Evolutionary conservation across 2,113 vertebrate genomes (phyloP).

Genomic region (Mirounga angustirostris): DNA sequence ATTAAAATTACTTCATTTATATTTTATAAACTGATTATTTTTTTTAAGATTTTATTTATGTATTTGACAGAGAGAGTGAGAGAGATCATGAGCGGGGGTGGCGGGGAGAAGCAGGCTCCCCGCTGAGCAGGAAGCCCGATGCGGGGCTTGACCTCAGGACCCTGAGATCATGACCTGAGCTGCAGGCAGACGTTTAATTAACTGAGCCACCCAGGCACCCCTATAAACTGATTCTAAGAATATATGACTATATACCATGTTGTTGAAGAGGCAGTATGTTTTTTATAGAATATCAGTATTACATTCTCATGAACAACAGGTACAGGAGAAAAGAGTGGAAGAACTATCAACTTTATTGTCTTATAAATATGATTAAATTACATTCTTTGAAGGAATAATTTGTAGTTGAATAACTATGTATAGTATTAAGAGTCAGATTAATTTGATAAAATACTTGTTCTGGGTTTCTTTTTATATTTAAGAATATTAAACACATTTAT

Average conservation of each 20-base stretch:
- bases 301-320: background rate
- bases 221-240: conserved; percentile 51
- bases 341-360: background rate
- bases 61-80: background rate
- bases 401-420: background rate
- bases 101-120: background rate
- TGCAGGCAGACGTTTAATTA: background rate
- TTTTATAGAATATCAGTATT: background rate
- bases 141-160: background rate
- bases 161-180: background rate
- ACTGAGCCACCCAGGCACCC: background rate
- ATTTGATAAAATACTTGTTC: conserved; percentile 14
- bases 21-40: conserved; percentile 49
- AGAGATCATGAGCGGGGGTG: background rate
- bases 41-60: background rate
- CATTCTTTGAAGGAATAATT: background rate
- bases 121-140: background rate
- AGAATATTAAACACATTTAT: conserved; percentile 8
- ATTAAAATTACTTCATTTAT: conserved; percentile 12
- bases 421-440: conserved; percentile 1
- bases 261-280: background rate
- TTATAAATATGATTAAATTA: conserved; percentile 29
- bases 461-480: background rate
- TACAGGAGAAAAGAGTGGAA: background rate
- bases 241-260: background rate